Percentiles rank a stretch among this genome's conserved stretches.
Evolutionary conservation across 2,113 vertebrate species (phyloP).

Genomic region (Vulpes vulpes): DNA sequence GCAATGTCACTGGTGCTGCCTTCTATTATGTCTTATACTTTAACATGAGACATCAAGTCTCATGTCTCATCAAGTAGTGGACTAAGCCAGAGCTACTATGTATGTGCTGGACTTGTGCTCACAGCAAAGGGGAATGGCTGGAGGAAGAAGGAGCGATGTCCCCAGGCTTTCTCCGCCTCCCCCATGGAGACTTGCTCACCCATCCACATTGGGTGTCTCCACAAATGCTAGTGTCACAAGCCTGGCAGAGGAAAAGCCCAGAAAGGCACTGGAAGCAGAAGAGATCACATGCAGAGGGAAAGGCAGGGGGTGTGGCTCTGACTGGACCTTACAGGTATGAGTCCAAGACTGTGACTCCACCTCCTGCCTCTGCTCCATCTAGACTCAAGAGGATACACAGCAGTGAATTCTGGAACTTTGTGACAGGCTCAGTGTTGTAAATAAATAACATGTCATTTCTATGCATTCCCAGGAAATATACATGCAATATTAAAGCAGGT

Average conservation of each 20-base stretch:
- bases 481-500: neutral
- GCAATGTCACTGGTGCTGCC: fast-evolving
- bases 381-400: neutral
- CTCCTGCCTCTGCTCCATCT: neutral
- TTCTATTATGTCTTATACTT: neutral
- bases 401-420: neutral
- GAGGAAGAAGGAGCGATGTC: neutral
- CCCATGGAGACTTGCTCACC: no score
- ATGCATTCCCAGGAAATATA: neutral
- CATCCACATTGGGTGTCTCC: neutral
- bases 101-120: neutral
- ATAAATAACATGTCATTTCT: neutral
- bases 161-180: no score
- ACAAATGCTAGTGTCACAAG: neutral
- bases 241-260: neutral
- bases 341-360: neutral
- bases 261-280: neutral
- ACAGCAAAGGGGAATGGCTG: fast-evolving
- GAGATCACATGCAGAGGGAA: fast-evolving
- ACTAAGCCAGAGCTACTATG: neutral
- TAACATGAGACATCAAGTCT: fast-evolving
- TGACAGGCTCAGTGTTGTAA: neutral
- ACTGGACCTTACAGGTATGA: no score
- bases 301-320: neutral
- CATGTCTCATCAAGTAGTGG: no score